Evolutionary conservation across 2,113 vertebrate genomes (phyloP).

Genomic region (Collichthys lucidus): DNA sequence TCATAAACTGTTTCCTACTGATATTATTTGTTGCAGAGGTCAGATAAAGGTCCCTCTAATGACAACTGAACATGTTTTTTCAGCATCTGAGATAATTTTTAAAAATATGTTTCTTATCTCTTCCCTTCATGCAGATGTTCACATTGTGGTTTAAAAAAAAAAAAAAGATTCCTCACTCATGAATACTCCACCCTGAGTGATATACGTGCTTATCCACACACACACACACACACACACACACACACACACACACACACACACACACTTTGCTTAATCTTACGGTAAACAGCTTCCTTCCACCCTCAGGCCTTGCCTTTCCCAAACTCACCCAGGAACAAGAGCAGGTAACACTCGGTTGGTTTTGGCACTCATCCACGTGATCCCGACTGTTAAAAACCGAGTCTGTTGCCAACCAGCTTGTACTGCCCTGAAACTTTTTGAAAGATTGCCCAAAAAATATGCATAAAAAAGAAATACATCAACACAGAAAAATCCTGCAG

Average conservation of each 20-base stretch:
- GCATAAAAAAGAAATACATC: conserved; percentile 32
- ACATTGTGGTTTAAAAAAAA: conserved; percentile 37
- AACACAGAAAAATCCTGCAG: conserved; percentile 19
- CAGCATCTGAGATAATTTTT: too few species aligned
- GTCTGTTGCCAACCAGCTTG: conserved; percentile 68
- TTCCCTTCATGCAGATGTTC: conserved; percentile 60
- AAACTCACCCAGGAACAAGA: conserved; percentile 62
- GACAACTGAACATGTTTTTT: neutral
- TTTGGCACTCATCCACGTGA: conserved; percentile 76
- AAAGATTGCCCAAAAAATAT: conserved; percentile 61
- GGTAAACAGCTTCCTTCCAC: conserved; percentile 67
- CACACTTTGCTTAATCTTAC: conserved; percentile 62
- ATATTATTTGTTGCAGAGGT: neutral
- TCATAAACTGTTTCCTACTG: conserved; percentile 1
- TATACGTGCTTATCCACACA: conserved; percentile 52
- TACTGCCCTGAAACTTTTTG: conserved; percentile 63
- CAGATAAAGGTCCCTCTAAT: neutral
- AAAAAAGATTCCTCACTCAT: neutral
- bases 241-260: conserved; percentile 27
- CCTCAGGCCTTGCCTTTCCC: conserved; percentile 73
- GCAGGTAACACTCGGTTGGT: conserved; percentile 76
- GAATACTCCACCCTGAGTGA: conserved; percentile 55
- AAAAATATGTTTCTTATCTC: conserved; percentile 19
- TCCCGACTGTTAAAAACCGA: conserved; percentile 56
- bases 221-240: conserved; percentile 41